A percentile compares a stretch with the other conserved stretches of the same genome.
Evolutionary conservation across 1,140 invertebrate genomes (phyloP).

Genomic region (Drosophila sp.): DNA sequence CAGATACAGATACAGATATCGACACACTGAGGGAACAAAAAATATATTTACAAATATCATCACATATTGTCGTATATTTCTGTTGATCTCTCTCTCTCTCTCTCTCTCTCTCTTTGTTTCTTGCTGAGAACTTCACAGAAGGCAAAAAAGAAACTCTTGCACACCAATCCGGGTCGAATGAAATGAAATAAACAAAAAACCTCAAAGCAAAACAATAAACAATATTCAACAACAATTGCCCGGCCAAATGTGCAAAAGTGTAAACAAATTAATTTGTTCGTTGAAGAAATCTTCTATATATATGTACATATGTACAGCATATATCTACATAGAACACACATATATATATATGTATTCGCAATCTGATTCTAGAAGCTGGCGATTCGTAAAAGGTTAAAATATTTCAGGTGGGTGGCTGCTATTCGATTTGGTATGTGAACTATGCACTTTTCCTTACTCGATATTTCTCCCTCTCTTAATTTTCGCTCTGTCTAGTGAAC

Average conservation of each 20-base stretch:
- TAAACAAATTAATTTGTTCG: constrained; percentile 45
- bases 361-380: not conserved
- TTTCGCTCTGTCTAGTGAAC: not conserved
- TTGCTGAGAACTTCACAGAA: too few species aligned
- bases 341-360: not conserved
- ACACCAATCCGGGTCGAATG: not conserved
- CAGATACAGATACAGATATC: not conserved
- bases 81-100: too few species aligned
- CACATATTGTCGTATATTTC: too few species aligned
- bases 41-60: too few species aligned
- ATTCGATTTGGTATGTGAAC: not conserved
- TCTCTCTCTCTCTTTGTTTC: too few species aligned
- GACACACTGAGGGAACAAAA: too few species aligned
- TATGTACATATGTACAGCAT: not conserved
- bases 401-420: constrained; percentile 9
- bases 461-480: not conserved
- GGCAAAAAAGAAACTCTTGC: constrained; percentile 4
- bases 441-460: not conserved
- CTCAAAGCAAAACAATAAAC: constrained; percentile 60
- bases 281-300: constrained; percentile 2
- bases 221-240: constrained; percentile 54
- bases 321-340: not conserved
- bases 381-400: constrained; percentile 3
- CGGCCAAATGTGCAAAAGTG: constrained; percentile 59
- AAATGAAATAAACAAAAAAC: constrained; percentile 23